A percentile compares a stretch with the other conserved stretches of the same genome.
Evolutionary conservation across 2,888 invertebrate genomes (phyloP).

Genomic region (Brachyopa scutellaris): DNA sequence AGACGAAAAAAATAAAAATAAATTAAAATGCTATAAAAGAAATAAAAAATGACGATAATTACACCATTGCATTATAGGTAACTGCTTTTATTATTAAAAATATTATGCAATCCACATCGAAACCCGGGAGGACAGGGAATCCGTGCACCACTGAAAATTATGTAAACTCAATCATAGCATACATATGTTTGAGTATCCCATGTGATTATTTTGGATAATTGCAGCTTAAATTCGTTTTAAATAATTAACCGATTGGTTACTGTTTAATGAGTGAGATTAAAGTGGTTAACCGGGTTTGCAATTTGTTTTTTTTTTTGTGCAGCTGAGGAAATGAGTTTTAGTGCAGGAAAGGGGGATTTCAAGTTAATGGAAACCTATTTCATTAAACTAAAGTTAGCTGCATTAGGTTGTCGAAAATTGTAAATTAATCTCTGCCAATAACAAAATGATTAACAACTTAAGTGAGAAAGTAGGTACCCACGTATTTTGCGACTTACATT

Average conservation of each 20-base stretch:
- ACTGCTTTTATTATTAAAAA: conserved; percentile 36
- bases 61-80: conserved; percentile 25
- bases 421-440: too few relatives aligned
- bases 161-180: conserved; percentile 36
- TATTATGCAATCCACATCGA: conserved; percentile 40
- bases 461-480: too few relatives aligned
- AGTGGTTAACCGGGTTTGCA: not conserved
- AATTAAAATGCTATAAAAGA: conserved; percentile 36
- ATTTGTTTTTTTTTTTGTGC: not conserved
- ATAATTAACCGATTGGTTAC: conserved; percentile 26
- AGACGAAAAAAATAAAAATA: conserved; percentile 4
- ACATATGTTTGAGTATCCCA: conserved; percentile 34
- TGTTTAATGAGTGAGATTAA: conserved; percentile 23
- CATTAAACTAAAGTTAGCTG: too few relatives aligned
- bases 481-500: too few relatives aligned
- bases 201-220: conserved; percentile 36
- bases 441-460: too few relatives aligned
- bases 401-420: too few relatives aligned
- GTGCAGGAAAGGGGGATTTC: not conserved
- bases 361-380: not conserved
- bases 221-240: conserved; percentile 24
- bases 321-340: not conserved
- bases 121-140: conserved; percentile 28
- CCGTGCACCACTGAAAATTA: conserved; percentile 36
- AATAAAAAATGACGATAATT: conserved; percentile 46